phyloP scores from a whole-genome alignment of 1,140 invertebrate species.

The Acromyrmex heyeri region DNA sequence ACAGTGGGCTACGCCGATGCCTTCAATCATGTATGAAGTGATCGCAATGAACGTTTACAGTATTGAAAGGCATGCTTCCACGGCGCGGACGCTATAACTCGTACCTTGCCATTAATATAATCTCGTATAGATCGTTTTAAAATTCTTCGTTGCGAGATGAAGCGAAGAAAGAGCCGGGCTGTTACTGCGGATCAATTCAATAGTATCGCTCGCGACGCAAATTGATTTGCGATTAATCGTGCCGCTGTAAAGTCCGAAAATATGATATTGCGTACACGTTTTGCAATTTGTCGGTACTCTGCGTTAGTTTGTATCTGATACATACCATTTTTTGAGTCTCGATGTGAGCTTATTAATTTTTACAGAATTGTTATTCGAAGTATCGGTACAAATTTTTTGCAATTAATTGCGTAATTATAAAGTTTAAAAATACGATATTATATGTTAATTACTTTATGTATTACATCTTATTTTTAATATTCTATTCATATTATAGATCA shows the following conservation, averaged over 20 bases:
- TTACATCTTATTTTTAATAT: neutral
- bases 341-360: neutral
- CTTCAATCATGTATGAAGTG: slow-evolving; percentile 72
- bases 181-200: slow-evolving; percentile 37
- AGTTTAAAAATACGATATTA: neutral
- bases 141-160: slow-evolving; percentile 50
- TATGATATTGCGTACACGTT: slow-evolving; percentile 28
- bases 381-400: neutral
- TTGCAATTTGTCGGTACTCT: neutral
- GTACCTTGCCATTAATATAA: slow-evolving; percentile 68
- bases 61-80: slow-evolving; percentile 59
- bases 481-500: neutral
- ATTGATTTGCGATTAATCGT: slow-evolving; percentile 57
- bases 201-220: slow-evolving; percentile 33
- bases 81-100: slow-evolving; percentile 55
- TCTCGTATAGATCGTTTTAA: slow-evolving; percentile 63
- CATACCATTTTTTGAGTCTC: neutral
- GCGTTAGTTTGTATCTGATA: neutral
- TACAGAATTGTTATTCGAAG: neutral
- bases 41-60: slow-evolving; percentile 65
- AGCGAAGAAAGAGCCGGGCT: slow-evolving; percentile 32
- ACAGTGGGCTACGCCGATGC: slow-evolving; percentile 41
- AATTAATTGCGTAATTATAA: neutral
- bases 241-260: slow-evolving; percentile 14
- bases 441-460: neutral